Conservation (phyloP, 2,113 vertebrate genomes). For the Budorcas taxicolor region DNA sequence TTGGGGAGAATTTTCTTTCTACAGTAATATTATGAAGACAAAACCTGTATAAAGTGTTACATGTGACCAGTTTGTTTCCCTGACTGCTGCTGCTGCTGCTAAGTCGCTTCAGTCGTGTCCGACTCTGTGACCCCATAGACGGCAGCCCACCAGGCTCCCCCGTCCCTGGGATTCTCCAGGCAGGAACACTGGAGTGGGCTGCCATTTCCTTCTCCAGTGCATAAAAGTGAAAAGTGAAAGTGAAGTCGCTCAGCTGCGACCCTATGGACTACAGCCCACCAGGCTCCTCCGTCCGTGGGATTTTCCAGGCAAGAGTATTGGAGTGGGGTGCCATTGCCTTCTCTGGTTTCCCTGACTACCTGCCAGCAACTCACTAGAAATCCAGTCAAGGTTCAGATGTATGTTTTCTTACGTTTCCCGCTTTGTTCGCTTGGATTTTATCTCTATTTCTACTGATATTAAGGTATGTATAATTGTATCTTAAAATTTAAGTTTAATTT, state of each 20-base stretch:
- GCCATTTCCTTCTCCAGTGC: no score
- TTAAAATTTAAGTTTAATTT: conserved; percentile 27
- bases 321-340: no score
- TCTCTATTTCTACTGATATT: neutral
- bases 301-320: no score
- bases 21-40: neutral
- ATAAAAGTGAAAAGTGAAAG: no score
- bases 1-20: neutral
- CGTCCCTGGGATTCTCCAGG: no score
- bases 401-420: neutral
- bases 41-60: neutral
- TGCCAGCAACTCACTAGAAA: neutral
- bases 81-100: neutral
- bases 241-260: accelerated
- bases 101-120: no score
- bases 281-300: no score
- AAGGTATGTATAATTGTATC: neutral
- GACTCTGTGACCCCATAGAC: no score
- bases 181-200: no score
- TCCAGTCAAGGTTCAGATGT: neutral
- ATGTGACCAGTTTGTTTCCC: neutral
- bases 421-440: neutral
- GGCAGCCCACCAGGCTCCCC: no score
- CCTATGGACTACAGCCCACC: no score
- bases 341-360: neutral